Evolutionary conservation across 2,888 invertebrate species (phyloP).

Genomic region (Parnassius glacialis): DNA sequence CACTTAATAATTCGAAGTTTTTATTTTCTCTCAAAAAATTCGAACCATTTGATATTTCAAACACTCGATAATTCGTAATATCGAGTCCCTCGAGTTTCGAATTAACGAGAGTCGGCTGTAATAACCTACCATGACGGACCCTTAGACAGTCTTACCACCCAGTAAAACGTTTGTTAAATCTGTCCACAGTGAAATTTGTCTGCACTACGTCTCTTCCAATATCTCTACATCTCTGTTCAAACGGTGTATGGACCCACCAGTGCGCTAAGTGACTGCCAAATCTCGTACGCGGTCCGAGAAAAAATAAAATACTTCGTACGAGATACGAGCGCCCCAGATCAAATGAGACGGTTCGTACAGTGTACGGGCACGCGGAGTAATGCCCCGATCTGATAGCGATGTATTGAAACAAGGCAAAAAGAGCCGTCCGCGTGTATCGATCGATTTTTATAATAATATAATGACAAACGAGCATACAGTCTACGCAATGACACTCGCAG

Average conservation of each 20-base stretch:
- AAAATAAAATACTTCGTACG: conserved; percentile 41
- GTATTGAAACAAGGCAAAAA: conserved; percentile 13
- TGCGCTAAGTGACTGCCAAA: conserved; percentile 43
- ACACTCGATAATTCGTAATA: too few species aligned
- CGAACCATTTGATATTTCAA: too few species aligned
- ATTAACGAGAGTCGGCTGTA: too few species aligned
- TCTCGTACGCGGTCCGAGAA: conserved; percentile 43
- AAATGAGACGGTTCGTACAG: conserved; percentile 62
- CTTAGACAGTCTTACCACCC: too few species aligned
- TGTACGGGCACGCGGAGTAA: conserved; percentile 32
- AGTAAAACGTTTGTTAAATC: too few species aligned
- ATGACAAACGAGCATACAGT: too few species aligned
- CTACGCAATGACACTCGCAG: too few species aligned
- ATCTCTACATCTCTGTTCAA: conserved; percentile 29
- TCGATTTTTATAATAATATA: not conserved
- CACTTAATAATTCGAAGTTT: too few species aligned
- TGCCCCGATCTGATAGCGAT: conserved; percentile 9
- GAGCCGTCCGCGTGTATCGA: not conserved
- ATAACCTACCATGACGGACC: too few species aligned
- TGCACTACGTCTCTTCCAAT: conserved; percentile 16
- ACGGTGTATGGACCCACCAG: conserved; percentile 37
- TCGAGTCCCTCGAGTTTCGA: too few species aligned
- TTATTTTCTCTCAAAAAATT: too few species aligned
- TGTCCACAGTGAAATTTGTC: too few species aligned
- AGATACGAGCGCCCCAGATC: conserved; percentile 62